A percentile compares a stretch with the other conserved stretches of the same genome.
Conservation (phyloP, 2,888 invertebrate genomes). For the Ochropacha duplaris region DNA sequence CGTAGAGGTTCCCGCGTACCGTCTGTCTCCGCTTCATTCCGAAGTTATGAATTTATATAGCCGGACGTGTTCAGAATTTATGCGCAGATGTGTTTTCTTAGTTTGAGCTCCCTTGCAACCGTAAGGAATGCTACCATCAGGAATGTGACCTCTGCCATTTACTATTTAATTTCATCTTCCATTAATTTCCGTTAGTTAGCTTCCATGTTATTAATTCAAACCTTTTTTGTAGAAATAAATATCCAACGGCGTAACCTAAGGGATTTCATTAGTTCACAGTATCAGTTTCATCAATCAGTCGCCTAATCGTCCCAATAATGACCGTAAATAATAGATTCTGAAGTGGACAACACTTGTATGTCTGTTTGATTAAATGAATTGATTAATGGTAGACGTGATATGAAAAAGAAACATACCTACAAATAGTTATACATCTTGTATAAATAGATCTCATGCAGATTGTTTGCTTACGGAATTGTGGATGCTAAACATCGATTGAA, state of each 20-base stretch:
- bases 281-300: conserved; percentile 2
- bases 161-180: conserved; percentile 5
- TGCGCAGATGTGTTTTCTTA: conserved; percentile 68
- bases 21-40: conserved; percentile 67
- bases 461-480: not conserved
- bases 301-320: conserved; percentile 1
- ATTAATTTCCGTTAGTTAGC: not conserved
- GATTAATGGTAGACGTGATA: not conserved
- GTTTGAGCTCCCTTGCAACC: conserved; percentile 50
- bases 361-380: not conserved
- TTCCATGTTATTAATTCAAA: not conserved
- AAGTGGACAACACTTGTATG: not conserved
- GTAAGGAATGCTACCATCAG: conserved; percentile 43
- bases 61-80: conserved; percentile 75
- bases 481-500: conserved; percentile 3
- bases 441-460: not conserved
- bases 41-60: conserved; percentile 78
- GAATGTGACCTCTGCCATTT: conserved; percentile 38
- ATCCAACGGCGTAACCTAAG: not conserved
- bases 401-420: not conserved
- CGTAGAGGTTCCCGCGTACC: conserved; percentile 59
- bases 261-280: conserved; percentile 3
- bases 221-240: not conserved
- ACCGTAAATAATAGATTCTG: conserved; percentile 2
- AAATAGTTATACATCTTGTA: no score